A percentile compares a stretch with the other conserved stretches of the same genome.
Conservation (phyloP, 1,140 invertebrate genomes). For the Apolygus lucorum region DNA sequence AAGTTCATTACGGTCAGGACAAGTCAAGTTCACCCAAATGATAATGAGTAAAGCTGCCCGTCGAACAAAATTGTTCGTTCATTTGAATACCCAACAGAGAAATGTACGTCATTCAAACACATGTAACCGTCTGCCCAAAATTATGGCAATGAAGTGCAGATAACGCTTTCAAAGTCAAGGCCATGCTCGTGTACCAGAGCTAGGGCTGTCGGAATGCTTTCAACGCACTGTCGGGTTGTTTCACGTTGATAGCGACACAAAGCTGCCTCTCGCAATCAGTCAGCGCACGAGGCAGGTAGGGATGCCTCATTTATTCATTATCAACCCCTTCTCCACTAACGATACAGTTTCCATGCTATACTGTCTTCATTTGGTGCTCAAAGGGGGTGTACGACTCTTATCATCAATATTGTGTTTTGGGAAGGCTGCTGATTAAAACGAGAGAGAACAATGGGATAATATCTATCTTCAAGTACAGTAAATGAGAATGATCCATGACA, state of each 20-base stretch:
- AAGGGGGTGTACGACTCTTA: not conserved
- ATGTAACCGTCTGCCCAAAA: too few species aligned
- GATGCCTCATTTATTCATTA: not conserved
- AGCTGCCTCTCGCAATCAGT: not conserved
- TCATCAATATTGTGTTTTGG: not conserved
- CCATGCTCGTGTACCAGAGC: too few species aligned
- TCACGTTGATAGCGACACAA: not conserved
- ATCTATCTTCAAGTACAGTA: not conserved
- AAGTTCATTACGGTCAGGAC: too few species aligned
- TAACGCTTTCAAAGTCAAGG: too few species aligned
- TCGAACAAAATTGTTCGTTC: too few species aligned
- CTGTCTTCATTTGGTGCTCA: not conserved
- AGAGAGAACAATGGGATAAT: not conserved
- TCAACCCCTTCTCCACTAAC: not conserved
- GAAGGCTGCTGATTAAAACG: not conserved
- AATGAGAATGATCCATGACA: too few species aligned
- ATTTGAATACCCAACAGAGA: too few species aligned
- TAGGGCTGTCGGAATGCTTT: not conserved
- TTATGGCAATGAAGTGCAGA: too few species aligned
- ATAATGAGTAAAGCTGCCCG: too few species aligned
- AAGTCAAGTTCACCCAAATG: too few species aligned
- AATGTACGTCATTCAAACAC: too few species aligned
- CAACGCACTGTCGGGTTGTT: not conserved
- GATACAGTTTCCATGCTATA: not conserved
- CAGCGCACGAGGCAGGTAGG: not conserved